Evolutionary conservation across 2,888 invertebrate genomes (phyloP).

Genomic region (Sesia apiformis): DNA sequence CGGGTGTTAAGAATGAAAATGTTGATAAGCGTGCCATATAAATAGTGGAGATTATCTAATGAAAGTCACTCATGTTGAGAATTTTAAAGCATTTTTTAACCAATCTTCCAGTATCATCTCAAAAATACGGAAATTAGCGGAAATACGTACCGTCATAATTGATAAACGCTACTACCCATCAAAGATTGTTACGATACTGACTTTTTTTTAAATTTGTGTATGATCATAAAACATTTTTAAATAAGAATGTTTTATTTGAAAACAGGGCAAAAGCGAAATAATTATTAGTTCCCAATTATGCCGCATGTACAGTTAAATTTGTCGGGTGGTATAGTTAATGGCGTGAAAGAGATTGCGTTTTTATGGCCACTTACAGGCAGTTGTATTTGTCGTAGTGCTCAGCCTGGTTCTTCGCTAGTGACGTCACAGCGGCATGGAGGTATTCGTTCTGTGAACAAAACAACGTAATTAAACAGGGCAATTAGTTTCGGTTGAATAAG

Average conservation of each 20-base stretch:
- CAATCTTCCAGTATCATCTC: too few species aligned
- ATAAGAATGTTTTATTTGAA: slow-evolving; percentile 2
- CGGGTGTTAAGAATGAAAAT: too few species aligned
- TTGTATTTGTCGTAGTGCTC: slow-evolving; percentile 71
- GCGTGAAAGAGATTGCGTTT: background rate
- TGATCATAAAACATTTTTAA: slow-evolving; percentile 1
- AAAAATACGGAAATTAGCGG: too few species aligned
- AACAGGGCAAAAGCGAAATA: background rate
- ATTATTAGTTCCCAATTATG: background rate
- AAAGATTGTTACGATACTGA: too few species aligned
- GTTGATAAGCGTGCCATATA: too few species aligned
- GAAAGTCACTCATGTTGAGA: too few species aligned
- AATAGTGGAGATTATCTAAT: too few species aligned
- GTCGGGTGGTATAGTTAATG: background rate
- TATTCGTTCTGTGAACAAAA: slow-evolving; percentile 73
- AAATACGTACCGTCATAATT: too few species aligned
- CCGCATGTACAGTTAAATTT: slow-evolving; percentile 1
- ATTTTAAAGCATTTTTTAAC: too few species aligned
- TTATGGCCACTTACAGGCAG: slow-evolving; percentile 71
- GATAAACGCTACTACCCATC: too few species aligned
- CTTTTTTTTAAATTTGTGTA: too few species aligned
- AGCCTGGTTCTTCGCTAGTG: slow-evolving; percentile 78
- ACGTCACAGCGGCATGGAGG: slow-evolving; percentile 78
- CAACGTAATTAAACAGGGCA: background rate
- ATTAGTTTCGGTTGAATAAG: background rate